Evolutionary conservation across 2,888 invertebrate species (phyloP).

Genomic region (Spilarctia lutea): DNA sequence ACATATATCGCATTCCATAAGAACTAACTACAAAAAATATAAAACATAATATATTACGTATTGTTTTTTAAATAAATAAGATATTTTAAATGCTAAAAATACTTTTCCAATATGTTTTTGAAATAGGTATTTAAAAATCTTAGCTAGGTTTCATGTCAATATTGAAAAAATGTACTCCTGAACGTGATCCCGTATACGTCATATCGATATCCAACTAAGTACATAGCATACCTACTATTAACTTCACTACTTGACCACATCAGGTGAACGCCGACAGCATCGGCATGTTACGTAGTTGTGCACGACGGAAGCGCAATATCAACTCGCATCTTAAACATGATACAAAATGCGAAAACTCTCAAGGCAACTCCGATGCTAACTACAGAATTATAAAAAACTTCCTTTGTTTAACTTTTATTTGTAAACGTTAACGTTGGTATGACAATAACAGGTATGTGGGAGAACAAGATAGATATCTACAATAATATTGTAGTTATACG

Average conservation of each 20-base stretch:
- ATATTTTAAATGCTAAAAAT: neutral
- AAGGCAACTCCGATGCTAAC: constrained; percentile 18
- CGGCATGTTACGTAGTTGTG: constrained; percentile 11
- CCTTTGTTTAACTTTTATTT: constrained; percentile 31
- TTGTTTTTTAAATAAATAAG: neutral
- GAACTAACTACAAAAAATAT: neutral
- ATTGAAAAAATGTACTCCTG: neutral
- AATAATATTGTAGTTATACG: neutral
- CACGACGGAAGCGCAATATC: constrained; percentile 34
- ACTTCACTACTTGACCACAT: constrained; percentile 9
- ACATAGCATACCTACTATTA: neutral
- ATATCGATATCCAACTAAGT: constrained; percentile 15
- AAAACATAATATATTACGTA: no score
- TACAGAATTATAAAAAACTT: constrained; percentile 21
- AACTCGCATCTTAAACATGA: constrained; percentile 27
- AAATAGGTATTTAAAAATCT: neutral
- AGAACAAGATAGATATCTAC: neutral
- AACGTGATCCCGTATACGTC: neutral
- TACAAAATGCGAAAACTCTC: constrained; percentile 23
- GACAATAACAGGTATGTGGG: neutral
- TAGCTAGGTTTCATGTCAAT: constrained; percentile 2
- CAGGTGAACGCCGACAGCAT: neutral
- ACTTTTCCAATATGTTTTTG: neutral
- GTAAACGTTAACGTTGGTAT: constrained; percentile 9
- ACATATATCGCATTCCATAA: neutral